A percentile compares a stretch with the other conserved stretches of the same genome.
phyloP scores from a whole-genome alignment of 2,797 vertebrate genomes.

The Ptychobarbus kaznakovi region DNA sequence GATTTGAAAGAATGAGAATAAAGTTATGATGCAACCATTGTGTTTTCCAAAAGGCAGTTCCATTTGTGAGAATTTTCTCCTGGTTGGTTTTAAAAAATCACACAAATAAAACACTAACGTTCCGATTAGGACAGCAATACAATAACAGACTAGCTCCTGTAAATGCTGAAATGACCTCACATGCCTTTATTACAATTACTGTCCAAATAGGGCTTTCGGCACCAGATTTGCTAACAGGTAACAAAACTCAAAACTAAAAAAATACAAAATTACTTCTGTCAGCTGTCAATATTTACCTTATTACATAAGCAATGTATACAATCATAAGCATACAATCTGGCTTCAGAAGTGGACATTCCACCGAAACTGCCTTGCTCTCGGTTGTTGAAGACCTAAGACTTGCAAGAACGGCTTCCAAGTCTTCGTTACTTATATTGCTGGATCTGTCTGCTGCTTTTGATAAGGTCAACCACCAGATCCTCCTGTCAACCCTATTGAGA shows the following conservation, averaged over 20 bases:
- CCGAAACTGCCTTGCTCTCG: no score
- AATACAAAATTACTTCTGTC: no score
- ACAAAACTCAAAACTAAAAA: background rate
- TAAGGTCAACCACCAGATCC: no score
- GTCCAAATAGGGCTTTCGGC: background rate
- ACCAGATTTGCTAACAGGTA: background rate
- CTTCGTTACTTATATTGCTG: no score
- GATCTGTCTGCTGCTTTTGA: no score
- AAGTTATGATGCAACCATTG: background rate
- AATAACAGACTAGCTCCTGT: background rate
- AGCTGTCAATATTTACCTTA: background rate
- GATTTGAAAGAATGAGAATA: background rate
- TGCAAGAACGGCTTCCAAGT: no score
- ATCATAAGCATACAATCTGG: no score
- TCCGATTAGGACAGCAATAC: background rate
- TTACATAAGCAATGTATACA: no score
- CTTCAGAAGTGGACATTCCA: no score
- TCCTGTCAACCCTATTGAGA: no score
- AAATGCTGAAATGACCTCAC: background rate
- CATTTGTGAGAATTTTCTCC: background rate
- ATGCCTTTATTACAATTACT: background rate
- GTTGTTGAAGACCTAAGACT: no score
- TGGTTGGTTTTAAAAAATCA: background rate
- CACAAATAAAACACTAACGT: background rate
- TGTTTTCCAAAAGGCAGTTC: background rate